phyloP scores from a whole-genome alignment of 2,113 vertebrate genomes.

The Hiodon tergisus region DNA sequence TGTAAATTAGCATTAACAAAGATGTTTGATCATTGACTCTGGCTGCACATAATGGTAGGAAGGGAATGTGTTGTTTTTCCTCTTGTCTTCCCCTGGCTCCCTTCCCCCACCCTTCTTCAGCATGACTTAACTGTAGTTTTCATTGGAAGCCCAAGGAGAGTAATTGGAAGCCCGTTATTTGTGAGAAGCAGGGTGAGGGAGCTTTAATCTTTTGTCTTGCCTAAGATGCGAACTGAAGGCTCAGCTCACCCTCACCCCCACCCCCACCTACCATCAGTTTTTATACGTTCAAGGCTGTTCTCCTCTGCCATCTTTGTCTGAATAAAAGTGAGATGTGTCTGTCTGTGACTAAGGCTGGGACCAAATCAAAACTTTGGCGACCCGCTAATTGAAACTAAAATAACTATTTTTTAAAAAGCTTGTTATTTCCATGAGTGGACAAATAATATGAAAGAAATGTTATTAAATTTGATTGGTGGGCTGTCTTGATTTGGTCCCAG shows the following conservation, averaged over 20 bases:
- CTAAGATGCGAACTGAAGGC: slow-evolving; percentile 18
- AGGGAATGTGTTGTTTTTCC: neutral
- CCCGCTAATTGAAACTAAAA: no score
- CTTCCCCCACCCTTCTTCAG: neutral
- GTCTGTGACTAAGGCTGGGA: neutral
- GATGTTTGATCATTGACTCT: slow-evolving; percentile 10
- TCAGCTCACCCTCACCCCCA: neutral
- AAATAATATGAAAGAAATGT: no score
- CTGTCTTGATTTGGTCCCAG: no score
- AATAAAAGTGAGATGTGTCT: neutral
- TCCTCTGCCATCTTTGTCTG: neutral
- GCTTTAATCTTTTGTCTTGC: slow-evolving; percentile 30
- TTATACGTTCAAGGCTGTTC: neutral
- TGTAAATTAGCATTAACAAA: neutral
- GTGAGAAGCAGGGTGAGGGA: neutral
- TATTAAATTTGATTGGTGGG: no score
- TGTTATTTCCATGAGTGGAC: no score
- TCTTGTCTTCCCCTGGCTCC: neutral
- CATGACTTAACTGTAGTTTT: slow-evolving; percentile 16
- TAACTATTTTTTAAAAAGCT: no score
- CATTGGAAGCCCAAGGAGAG: neutral
- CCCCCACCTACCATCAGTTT: neutral
- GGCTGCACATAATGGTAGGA: neutral
- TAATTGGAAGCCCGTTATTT: slow-evolving; percentile 18
- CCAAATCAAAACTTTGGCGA: no score